Evolutionary conservation across 1,140 invertebrate species (phyloP).

Genomic region (Polyergus mexicanus): DNA sequence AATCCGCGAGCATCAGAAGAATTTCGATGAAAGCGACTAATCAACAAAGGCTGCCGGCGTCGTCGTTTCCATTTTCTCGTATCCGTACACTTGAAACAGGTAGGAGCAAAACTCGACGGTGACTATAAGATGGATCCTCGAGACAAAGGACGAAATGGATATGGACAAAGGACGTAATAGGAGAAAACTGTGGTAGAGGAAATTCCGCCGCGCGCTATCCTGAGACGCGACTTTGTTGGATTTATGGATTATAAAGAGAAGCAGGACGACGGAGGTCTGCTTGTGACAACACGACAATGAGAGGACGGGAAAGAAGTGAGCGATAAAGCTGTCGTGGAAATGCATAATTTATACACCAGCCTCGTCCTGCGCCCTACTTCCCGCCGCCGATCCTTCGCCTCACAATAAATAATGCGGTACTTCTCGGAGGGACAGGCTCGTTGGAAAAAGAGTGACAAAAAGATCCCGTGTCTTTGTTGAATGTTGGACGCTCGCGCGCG

Average conservation of each 20-base stretch:
- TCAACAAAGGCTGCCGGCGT: slow-evolving; percentile 30
- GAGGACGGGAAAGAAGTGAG: slow-evolving; percentile 83
- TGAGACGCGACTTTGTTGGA: slow-evolving; percentile 83
- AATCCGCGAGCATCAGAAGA: not conserved
- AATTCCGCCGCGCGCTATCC: slow-evolving; percentile 68
- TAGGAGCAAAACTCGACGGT: slow-evolving; percentile 45
- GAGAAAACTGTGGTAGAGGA: slow-evolving; percentile 68
- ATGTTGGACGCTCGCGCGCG: slow-evolving; percentile 29
- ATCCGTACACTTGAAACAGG: slow-evolving; percentile 40
- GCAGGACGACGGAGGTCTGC: slow-evolving; percentile 76
- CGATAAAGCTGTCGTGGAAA: slow-evolving; percentile 82
- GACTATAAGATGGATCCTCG: slow-evolving; percentile 74
- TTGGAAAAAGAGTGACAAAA: slow-evolving; percentile 39
- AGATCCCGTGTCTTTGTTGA: slow-evolving; percentile 48
- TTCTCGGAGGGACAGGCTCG: slow-evolving; percentile 60
- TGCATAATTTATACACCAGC: slow-evolving; percentile 83
- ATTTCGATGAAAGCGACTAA: not conserved
- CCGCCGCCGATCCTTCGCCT: slow-evolving; percentile 70
- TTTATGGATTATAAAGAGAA: slow-evolving; percentile 85
- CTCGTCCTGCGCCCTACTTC: slow-evolving; percentile 66
- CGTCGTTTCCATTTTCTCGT: slow-evolving; percentile 25
- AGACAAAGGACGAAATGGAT: slow-evolving; percentile 81
- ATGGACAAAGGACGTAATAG: slow-evolving; percentile 79
- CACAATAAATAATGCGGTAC: slow-evolving; percentile 76
- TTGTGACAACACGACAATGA: slow-evolving; percentile 84